Evolutionary conservation across 1,140 invertebrate genomes (phyloP), one percentile per base, ranked within the genome.

Genomic region (Leptinotarsa undecemlineata): DNA sequence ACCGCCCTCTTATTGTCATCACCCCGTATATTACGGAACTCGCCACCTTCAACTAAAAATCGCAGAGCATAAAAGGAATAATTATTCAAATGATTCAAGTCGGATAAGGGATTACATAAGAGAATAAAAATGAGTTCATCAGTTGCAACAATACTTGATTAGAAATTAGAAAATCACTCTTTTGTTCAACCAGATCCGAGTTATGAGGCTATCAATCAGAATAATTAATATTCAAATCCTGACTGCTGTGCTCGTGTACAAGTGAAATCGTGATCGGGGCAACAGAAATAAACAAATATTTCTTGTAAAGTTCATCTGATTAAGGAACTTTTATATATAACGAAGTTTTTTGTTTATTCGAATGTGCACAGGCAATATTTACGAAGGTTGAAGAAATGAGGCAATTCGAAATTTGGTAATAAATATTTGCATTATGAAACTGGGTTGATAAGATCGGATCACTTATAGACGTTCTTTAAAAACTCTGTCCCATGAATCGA

Each of bases 361-460:
- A 57, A 57, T 57, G 51, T 57, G 51, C n/a, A 57, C n/a, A 15
- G 0, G 3, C 6, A n/a, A 57, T 57, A 57, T 57, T 57, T 57
- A 57, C 15, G 51, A 57, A 57, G 51, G 15, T n/a, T 57, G 51
- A 17, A 57, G 3, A 26, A 21, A 17, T 67, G 8, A 23, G 21
- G 64, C 64, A 6, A 23, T 67, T 17, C 15, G 8, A 26, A 67
- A 67, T 67, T 67, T 67, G 64, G 64, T 63, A 63, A 63, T 63
- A 63, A 63, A 63, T 63, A 63, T 23, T 67, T 21, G 64, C 33
- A 67, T 67, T 67, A 33, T 42, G 64, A 67, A 67, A 67, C 23
- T 17, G 21, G 26, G 15, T 15, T 67, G 64, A 26, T 42, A 67
- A 67, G 64, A 67, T 67, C 64, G 15, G 61, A 26, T 23, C 33